These are phyloP conservation scores for Gymnogyps californianus DNA, from an alignment of 2,113 vertebrate species.

Conservation along the genomic window DNA sequence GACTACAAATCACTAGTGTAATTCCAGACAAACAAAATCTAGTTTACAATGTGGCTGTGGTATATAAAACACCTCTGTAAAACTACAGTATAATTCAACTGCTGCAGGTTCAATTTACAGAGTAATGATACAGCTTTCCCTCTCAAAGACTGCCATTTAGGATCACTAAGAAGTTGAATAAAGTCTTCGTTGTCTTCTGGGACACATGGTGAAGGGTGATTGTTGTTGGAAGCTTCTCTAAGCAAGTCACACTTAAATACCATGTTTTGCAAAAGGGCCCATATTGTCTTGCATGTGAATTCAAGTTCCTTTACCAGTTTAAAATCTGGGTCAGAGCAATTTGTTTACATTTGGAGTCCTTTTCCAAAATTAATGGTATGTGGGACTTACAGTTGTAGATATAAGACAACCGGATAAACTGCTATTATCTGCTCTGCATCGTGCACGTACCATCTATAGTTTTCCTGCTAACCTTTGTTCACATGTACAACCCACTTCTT, in stretches of 20 bases:
- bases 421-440: conserved; percentile 42
- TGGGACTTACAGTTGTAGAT: conserved; percentile 26
- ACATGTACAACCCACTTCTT: conserved; percentile 26
- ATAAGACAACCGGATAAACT: conserved; percentile 30
- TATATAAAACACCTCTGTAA: conserved; percentile 50
- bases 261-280: conserved; percentile 3
- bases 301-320: conserved; percentile 18
- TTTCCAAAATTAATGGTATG: conserved; percentile 28
- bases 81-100: conserved; percentile 25
- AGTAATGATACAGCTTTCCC: not conserved
- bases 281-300: conserved; percentile 29
- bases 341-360: conserved; percentile 55
- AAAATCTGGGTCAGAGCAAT: conserved; percentile 55
- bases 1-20: conserved; percentile 27
- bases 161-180: not conserved
- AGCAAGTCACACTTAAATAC: conserved; percentile 18
- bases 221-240: conserved; percentile 8
- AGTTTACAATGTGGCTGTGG: conserved; percentile 33
- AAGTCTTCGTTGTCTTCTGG: not conserved
- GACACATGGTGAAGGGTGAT: not conserved
- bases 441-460: not conserved
- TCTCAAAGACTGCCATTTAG: conserved; percentile 31
- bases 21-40: conserved; percentile 37
- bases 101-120: conserved; percentile 37
- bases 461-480: conserved; percentile 36